These are phyloP conservation scores for Potamilus streckersoni DNA, from an alignment of 1,140 invertebrate species.

Conservation along the genomic window DNA sequence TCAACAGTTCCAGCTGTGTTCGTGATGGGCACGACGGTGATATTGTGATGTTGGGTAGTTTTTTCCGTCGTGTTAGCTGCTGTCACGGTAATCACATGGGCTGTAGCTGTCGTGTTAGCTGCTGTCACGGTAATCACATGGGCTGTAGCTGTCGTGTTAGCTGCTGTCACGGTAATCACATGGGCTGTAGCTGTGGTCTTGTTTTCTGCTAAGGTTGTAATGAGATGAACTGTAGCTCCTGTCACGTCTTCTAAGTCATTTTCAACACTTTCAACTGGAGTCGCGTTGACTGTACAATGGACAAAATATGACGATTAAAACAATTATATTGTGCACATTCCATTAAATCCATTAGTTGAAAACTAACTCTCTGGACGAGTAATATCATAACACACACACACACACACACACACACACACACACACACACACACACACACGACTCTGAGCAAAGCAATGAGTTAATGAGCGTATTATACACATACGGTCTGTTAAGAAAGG, in stretches of 20 bases:
- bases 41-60: background rate
- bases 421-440: too few relatives aligned
- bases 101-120: background rate
- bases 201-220: background rate
- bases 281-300: background rate
- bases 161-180: background rate
- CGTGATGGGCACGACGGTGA: background rate
- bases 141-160: background rate
- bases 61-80: background rate
- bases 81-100: background rate
- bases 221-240: background rate
- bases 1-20: constrained; percentile 1
- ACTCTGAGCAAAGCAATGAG: too few relatives aligned
- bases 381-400: too few relatives aligned
- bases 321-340: background rate
- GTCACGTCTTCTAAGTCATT: background rate
- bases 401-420: too few relatives aligned
- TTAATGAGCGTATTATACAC: too few relatives aligned
- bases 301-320: background rate
- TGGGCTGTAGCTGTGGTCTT: background rate
- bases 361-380: background rate
- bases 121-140: background rate
- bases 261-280: background rate
- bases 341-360: background rate
- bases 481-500: too few relatives aligned